These are phyloP conservation scores for Limnothrissa miodon DNA, from an alignment of 2,113 vertebrate species.

Conservation along the genomic window DNA sequence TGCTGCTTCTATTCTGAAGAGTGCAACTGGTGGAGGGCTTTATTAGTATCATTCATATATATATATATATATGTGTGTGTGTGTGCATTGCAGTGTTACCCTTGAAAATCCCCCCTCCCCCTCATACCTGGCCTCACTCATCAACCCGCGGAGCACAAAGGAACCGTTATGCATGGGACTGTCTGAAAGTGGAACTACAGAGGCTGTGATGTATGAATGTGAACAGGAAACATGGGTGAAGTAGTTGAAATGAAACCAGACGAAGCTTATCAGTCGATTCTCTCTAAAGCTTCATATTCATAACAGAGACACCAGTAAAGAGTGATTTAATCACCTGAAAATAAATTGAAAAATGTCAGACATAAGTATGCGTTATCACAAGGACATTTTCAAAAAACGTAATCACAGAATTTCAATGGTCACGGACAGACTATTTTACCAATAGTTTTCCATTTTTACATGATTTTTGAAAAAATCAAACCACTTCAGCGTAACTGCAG, in stretches of 20 bases:
- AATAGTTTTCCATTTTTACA: not conserved
- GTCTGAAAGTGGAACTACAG: not conserved
- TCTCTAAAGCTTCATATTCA: too few relatives aligned
- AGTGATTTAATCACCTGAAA: too few relatives aligned
- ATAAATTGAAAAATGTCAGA: too few relatives aligned
- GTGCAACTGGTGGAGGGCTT: slow-evolving; percentile 62
- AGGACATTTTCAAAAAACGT: not conserved
- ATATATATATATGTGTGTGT: too few relatives aligned
- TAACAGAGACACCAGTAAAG: not conserved
- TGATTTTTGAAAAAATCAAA: not conserved
- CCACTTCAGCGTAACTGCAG: not conserved
- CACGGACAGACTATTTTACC: not conserved
- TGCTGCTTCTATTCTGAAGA: slow-evolving; percentile 55
- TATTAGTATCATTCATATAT: slow-evolving; percentile 66
- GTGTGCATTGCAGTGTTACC: not conserved
- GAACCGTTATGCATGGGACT: slow-evolving; percentile 1
- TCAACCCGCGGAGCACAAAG: not conserved
- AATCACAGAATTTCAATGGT: not conserved
- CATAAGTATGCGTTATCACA: not conserved
- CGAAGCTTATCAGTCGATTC: not conserved
- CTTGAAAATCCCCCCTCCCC: not conserved
- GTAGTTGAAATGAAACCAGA: not conserved
- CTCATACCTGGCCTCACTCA: not conserved
- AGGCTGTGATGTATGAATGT: not conserved
- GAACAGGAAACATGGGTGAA: not conserved